Base-by-base conservation (phyloP, 2,113 vertebrate species). In the Copsychus sechellarum region DNA sequence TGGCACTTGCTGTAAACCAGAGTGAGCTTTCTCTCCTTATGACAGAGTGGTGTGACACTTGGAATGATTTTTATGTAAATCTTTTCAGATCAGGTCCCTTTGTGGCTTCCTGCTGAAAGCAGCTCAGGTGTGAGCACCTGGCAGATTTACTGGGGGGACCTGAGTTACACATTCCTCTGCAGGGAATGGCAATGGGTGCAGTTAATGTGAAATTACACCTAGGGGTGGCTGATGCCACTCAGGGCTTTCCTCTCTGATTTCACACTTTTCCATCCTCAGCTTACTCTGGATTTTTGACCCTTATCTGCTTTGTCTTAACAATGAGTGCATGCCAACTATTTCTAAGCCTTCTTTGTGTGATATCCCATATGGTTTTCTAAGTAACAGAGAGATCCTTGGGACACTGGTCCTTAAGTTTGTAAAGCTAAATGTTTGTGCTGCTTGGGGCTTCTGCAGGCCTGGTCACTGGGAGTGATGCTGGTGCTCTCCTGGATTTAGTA, bases 281-380 rank as follows among this genome's bases (percentile, higher is more conserved):
- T 66, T 45, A 28, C 8, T 28, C 36, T 36, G 21, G n/a, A 11
- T 62, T 60, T 43, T 65, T 40, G 73, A 8, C 29, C 12, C 5
- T 28, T 47, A 5, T 20, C 57, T 76, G 40, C 28, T 71, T 74
- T 81, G 4, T 50, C 18, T 81, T 40, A 33, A 14, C 1, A 1
- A 42, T 3, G n/a, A 65, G 12, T 31, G 31, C 0, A 0, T 58
- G 21, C 1, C 14, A 61, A 0, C 25, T 64, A 1, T 48, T 69
- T 78, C 54, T 51, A 43, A 74, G 18, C 9, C 3, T 61, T 23
- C n/a, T 85, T 50, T 70, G 3, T 29, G 47, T 40, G 40, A 57
- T 6, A 2, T 61, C 25, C 11, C 17, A 1, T 9, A 3, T 11
- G 38, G 18, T 45, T 88, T 80, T 57, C 21, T 26, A 8, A 26